Percentiles rank a stretch among this genome's conserved stretches.
phyloP scores from a whole-genome alignment of 1,140 invertebrate genomes.

The Plutomurus gul region DNA sequence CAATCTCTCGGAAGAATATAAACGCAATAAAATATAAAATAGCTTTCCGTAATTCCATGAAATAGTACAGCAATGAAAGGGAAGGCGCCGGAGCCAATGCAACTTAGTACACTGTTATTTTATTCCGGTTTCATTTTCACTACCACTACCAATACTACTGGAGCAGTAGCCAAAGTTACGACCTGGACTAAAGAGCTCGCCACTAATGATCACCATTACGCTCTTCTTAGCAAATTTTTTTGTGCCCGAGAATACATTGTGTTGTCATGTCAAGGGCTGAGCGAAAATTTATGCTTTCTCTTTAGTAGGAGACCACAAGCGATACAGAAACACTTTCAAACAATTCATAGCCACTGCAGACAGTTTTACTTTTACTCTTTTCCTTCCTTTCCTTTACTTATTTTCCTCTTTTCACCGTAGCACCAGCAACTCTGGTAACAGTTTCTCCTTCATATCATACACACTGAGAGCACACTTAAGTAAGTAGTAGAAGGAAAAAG shows the following conservation, averaged over 20 bases:
- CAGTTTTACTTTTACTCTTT: conserved; percentile 21
- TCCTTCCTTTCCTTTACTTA: background rate
- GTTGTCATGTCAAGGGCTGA: conserved; percentile 17
- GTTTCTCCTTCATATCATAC: no score
- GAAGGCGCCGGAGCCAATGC: background rate
- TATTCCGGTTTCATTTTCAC: conserved; percentile 8
- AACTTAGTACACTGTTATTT: no score
- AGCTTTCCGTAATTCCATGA: background rate
- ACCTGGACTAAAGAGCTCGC: conserved; percentile 11
- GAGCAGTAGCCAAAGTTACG: background rate
- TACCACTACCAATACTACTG: background rate
- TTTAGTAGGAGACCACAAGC: conserved; percentile 3
- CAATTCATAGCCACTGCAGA: conserved; percentile 12
- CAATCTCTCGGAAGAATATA: conserved; percentile 3
- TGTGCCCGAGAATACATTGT: conserved; percentile 12
- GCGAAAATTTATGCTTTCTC: conserved; percentile 5
- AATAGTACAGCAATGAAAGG: background rate
- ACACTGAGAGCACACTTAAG: no score
- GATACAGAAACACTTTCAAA: conserved; percentile 18
- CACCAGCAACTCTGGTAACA: background rate
- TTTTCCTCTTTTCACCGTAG: background rate
- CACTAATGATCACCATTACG: conserved; percentile 20
- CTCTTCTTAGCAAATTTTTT: conserved; percentile 27
- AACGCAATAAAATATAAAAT: conserved; percentile 24
- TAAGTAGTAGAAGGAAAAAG: no score